Evolutionary conservation across 2,888 invertebrate genomes (phyloP).

Genomic region (Lasioglossum marginatum): DNA sequence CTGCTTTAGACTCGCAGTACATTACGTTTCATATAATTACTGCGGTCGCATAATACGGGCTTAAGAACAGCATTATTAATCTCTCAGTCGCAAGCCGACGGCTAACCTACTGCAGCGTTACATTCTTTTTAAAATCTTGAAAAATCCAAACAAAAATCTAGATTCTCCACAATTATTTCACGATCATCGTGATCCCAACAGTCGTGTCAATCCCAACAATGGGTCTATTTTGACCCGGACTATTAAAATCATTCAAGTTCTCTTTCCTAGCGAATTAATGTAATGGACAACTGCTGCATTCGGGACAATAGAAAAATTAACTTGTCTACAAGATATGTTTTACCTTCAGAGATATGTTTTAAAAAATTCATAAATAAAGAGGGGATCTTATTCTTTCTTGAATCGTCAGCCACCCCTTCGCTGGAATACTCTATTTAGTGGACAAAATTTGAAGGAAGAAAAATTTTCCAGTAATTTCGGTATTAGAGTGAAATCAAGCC

Average conservation of each 20-base stretch:
- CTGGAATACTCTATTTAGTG: background rate
- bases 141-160: background rate
- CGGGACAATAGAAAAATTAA: background rate
- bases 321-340: background rate
- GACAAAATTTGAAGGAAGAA: background rate
- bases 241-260: background rate
- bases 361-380: background rate
- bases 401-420: background rate
- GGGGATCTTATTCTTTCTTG: background rate
- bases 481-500: too few relatives aligned
- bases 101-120: background rate
- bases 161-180: too few relatives aligned
- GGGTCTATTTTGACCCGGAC: background rate
- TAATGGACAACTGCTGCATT: background rate
- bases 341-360: background rate
- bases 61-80: slow-evolving; percentile 9
- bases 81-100: slow-evolving; percentile 29
- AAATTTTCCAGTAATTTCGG: background rate
- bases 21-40: background rate
- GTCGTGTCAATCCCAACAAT: too few relatives aligned
- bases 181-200: background rate
- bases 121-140: background rate
- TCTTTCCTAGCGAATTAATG: background rate
- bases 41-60: background rate
- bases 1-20: background rate